phyloP scores from a whole-genome alignment of 2,797 vertebrate species.

The Argya squamiceps region DNA sequence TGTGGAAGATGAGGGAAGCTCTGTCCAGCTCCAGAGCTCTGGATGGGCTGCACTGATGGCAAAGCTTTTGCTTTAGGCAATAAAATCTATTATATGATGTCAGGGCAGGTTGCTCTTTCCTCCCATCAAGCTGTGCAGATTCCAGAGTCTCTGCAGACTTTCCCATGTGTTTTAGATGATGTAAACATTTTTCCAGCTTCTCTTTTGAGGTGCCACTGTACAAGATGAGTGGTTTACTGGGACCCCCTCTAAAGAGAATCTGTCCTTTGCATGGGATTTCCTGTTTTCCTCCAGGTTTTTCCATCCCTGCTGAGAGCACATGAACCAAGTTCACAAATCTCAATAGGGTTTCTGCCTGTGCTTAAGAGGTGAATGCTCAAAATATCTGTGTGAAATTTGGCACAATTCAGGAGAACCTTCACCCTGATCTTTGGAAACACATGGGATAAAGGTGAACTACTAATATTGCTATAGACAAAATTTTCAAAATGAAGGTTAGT shows the following conservation, averaged over 20 bases:
- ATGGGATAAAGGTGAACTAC: neutral
- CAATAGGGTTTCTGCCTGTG: neutral
- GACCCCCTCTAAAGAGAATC: neutral
- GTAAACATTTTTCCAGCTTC: neutral
- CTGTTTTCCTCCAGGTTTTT: neutral
- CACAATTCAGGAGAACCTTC: neutral
- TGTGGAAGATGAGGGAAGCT: neutral
- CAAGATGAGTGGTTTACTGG: neutral
- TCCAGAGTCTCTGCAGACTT: neutral
- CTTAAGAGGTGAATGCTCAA: neutral
- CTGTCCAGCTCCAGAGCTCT: neutral
- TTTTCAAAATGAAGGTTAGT: neutral
- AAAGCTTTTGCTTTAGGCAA: neutral
- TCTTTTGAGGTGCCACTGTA: neutral
- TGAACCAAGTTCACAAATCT: neutral
- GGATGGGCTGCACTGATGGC: neutral
- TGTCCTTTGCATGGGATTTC: neutral
- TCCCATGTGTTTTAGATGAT: neutral
- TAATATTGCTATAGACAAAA: neutral
- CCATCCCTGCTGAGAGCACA: neutral
- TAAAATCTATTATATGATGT: rapidly evolving
- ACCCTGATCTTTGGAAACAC: neutral
- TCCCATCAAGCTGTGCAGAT: neutral
- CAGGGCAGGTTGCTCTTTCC: neutral
- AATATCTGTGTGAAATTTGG: neutral